Percentiles rank a stretch among this genome's conserved stretches.
Conservation (phyloP, 2,888 invertebrate genomes). For the Agrochola lychnidis region DNA sequence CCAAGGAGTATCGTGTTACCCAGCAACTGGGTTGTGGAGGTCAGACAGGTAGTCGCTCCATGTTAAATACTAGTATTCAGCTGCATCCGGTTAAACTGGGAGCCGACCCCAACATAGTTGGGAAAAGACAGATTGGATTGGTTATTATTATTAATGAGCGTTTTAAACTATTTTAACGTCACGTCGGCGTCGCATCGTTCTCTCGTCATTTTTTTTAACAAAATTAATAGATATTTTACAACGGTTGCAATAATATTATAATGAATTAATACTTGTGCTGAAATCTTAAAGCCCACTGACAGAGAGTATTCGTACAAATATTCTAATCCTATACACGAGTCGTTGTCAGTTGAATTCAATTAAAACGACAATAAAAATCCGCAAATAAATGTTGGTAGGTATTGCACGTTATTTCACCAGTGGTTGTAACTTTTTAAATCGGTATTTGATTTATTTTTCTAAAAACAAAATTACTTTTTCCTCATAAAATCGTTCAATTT, state of each 20-base stretch:
- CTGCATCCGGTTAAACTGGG: no score
- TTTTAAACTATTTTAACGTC: background rate
- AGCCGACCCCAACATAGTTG: no score
- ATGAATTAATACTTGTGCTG: background rate
- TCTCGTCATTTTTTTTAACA: background rate
- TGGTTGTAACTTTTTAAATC: background rate
- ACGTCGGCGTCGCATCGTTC: no score
- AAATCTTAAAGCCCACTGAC: background rate
- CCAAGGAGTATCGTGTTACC: no score
- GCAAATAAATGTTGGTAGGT: background rate
- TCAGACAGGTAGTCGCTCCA: no score
- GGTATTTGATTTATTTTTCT: background rate
- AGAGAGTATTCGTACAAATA: background rate
- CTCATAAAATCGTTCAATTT: slow-evolving; percentile 12
- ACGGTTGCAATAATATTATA: background rate
- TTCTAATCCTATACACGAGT: background rate
- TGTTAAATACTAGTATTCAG: no score
- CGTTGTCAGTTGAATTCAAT: background rate
- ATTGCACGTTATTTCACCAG: background rate
- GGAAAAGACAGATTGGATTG: no score
- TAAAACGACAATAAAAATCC: background rate
- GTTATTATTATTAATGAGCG: no score
- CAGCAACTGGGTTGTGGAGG: no score
- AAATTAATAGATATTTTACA: background rate
- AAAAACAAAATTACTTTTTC: background rate